Conservation (phyloP, 2,797 vertebrate genomes). For the Poeciliopsis gracilis region DNA sequence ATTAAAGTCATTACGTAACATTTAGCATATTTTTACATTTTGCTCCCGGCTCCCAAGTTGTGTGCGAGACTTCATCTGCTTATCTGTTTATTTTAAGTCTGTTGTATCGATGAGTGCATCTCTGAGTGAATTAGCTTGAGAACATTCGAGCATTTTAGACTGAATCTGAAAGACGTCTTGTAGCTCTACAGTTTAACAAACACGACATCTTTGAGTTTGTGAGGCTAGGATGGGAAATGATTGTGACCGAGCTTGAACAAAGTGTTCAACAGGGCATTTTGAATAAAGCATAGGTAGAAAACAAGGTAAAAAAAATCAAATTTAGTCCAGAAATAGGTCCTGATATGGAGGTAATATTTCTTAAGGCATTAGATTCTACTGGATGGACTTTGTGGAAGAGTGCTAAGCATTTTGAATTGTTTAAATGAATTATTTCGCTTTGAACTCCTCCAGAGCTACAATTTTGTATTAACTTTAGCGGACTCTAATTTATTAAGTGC, state of each 20-base stretch:
- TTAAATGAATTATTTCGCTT: not conserved
- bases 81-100: not conserved
- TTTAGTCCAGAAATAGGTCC: not conserved
- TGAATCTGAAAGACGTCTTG: not conserved
- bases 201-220: not conserved
- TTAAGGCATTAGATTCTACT: not conserved
- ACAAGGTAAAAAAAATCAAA: not conserved
- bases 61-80: not conserved
- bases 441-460: not conserved
- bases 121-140: not conserved
- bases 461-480: not conserved
- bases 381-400: not conserved
- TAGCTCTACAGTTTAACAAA: not conserved
- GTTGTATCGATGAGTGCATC: not conserved
- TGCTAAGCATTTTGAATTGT: slow-evolving; percentile 1
- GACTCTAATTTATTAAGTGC: not conserved
- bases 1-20: not conserved
- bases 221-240: not conserved
- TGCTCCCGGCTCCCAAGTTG: not conserved
- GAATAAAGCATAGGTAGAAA: not conserved
- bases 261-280: not conserved
- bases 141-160: not conserved
- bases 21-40: not conserved
- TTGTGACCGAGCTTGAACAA: not conserved
- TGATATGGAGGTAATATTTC: not conserved